Evolutionary conservation across 2,113 vertebrate genomes (phyloP).

Genomic region (Tenebrosternarchus preto): DNA sequence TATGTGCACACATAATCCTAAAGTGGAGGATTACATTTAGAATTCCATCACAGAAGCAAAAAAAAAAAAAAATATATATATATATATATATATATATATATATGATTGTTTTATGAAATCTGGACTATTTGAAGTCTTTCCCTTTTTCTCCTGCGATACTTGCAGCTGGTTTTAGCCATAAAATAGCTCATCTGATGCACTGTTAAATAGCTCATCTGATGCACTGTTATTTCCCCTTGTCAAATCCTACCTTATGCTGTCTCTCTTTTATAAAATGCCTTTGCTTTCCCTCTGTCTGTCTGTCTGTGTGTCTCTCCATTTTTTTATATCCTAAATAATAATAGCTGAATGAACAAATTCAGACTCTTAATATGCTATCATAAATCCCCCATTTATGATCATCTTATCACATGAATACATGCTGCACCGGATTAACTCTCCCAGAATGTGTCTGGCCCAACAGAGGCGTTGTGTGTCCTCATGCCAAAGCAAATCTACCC

Average conservation of each 20-base stretch:
- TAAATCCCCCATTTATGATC: conserved; percentile 66
- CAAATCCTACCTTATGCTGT: conserved; percentile 52
- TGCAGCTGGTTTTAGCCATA: conserved; percentile 38
- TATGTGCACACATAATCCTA: conserved; percentile 35
- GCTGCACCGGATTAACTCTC: conserved; percentile 52
- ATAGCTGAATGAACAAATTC: conserved; percentile 64
- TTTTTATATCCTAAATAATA: conserved; percentile 63
- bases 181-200: conserved; percentile 40
- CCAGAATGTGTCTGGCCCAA: conserved; percentile 56
- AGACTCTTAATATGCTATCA: conserved; percentile 64
- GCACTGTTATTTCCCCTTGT: conserved; percentile 44
- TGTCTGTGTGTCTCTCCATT: conserved; percentile 12
- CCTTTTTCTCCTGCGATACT: conserved; percentile 7
- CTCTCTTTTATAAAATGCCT: conserved; percentile 30
- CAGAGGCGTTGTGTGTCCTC: conserved; percentile 38
- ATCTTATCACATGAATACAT: conserved; percentile 64
- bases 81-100: no score
- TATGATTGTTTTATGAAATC: conserved; percentile 50
- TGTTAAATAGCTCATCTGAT: conserved; percentile 40
- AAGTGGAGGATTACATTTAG: conserved; percentile 41
- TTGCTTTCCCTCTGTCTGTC: neutral
- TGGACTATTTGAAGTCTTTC: conserved; percentile 22
- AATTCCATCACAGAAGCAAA: conserved; percentile 49
- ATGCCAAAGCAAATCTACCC: conserved; percentile 55
- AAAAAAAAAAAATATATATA: conserved; percentile 46